Evolutionary conservation across 2,113 vertebrate genomes (phyloP).

Genomic region (Setophaga petechia): DNA sequence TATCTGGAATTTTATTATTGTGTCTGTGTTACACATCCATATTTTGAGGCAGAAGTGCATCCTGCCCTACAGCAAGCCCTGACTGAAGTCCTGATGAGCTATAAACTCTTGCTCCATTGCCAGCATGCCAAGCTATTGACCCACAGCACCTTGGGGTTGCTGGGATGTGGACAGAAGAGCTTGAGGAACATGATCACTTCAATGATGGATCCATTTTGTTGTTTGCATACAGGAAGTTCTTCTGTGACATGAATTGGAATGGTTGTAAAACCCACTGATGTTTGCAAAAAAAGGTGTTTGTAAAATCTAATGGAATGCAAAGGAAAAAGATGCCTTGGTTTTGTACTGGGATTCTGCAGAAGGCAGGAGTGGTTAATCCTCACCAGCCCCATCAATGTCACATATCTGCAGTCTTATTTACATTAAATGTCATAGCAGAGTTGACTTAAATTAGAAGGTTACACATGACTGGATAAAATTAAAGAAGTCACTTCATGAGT

Average conservation of each 20-base stretch:
- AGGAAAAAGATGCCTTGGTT: neutral
- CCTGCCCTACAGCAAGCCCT: neutral
- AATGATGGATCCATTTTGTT: neutral
- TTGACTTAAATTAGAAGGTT: neutral
- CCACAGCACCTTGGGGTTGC: neutral
- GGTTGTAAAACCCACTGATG: neutral
- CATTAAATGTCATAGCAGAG: neutral
- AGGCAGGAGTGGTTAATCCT: neutral
- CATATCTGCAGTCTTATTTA: neutral
- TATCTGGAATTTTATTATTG: neutral
- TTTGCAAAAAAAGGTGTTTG: neutral
- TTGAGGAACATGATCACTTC: slow-evolving; percentile 1
- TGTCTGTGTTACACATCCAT: neutral
- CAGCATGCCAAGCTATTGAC: slow-evolving; percentile 23
- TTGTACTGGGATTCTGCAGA: neutral
- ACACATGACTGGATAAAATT: neutral
- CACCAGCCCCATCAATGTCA: neutral
- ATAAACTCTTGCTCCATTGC: neutral
- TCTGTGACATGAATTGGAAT: neutral
- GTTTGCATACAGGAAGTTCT: neutral
- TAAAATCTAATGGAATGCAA: neutral
- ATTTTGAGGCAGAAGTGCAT: neutral
- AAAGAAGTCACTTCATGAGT: neutral
- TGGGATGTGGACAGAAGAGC: slow-evolving; percentile 10
- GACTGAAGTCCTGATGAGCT: too few species aligned